Evolutionary conservation across 2,797 vertebrate genomes (phyloP), one percentile per base, ranked within the genome.

Genomic region (Enteromius unitaeniatus): DNA sequence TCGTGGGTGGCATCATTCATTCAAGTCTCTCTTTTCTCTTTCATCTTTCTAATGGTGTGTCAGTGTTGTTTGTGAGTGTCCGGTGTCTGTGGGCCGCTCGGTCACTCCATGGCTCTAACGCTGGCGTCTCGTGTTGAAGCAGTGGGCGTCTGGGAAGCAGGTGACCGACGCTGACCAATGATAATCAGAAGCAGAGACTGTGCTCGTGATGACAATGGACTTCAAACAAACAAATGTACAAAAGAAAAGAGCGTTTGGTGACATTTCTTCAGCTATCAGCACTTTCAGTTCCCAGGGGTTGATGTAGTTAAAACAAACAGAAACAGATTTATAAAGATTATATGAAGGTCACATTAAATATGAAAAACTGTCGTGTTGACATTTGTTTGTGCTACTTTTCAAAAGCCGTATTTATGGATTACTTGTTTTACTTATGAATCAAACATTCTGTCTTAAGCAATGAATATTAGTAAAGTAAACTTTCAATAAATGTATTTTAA

Each of bases 161-260:
- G 78, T 85, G 84, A 83, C 55, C 73, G 77, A 85, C 51, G 28
- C 81, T 67, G 68, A 77, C 87, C 76, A 79, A 80, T 82, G 49
- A 64, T 26, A 42, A 65, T 78, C 78, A 77, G 42, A 53, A 79
- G 58, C 64, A 67, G 79, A 26, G 55, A 68, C 65, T 58, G n/a
- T n/a, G 9, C 21, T 79, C 37, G 37, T 9, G 21, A 79, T 86
- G 83, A 89, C 21, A 19, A 45, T 45, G 17, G 34, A 60, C 49
- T 81, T 31, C 17, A 42, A 58, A 55, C 47, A 80, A 53, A 69
- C 15, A 13, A 42, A 15, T 79, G 78, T 79, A 21, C 15, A n/a
- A 37, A 49, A 47, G 62, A 31, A 51, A 67, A 37, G 9, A 49
- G 60, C 31, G 0, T 68, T 68, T 19, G 14, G 21, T 40, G 40